A percentile compares a stretch with the other conserved stretches of the same genome.
Evolutionary conservation across 2,888 invertebrate species (phyloP).

Genomic region (Hetaerina titia): DNA sequence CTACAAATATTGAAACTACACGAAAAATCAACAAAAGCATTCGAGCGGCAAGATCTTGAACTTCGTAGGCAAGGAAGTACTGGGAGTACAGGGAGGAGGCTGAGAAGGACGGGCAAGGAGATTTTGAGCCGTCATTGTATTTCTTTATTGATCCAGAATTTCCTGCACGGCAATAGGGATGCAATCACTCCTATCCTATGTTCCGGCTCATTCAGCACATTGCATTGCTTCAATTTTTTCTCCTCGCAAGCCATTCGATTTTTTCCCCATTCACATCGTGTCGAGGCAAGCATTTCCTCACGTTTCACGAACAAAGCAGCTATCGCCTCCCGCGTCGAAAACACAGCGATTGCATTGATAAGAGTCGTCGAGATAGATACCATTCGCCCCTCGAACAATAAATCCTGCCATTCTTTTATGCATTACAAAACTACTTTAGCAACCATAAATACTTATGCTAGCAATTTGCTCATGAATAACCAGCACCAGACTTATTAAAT

Average conservation of each 20-base stretch:
- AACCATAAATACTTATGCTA: not conserved
- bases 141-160: conserved; percentile 12
- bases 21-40: not conserved
- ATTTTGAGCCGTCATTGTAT: not conserved
- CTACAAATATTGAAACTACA: not conserved
- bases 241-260: not conserved
- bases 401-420: conserved; percentile 6
- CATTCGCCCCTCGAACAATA: not conserved
- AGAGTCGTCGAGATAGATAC: not conserved
- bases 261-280: conserved; percentile 6
- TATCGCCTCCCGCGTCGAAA: conserved; percentile 3
- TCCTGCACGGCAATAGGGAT: not conserved
- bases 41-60: not conserved
- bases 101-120: not conserved
- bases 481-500: too few relatives aligned
- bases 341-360: conserved; percentile 13
- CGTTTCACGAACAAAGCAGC: conserved; percentile 27
- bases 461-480: too few relatives aligned
- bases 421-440: not conserved
- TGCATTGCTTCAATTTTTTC: not conserved
- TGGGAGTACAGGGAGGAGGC: not conserved
- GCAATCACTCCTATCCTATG: not conserved
- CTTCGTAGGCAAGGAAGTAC: not conserved
- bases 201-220: not conserved
- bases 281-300: conserved; percentile 23